A percentile compares a stretch with the other conserved stretches of the same genome.
Conservation (phyloP, 1,140 invertebrate species). For the Teleogryllus occipitalis region DNA sequence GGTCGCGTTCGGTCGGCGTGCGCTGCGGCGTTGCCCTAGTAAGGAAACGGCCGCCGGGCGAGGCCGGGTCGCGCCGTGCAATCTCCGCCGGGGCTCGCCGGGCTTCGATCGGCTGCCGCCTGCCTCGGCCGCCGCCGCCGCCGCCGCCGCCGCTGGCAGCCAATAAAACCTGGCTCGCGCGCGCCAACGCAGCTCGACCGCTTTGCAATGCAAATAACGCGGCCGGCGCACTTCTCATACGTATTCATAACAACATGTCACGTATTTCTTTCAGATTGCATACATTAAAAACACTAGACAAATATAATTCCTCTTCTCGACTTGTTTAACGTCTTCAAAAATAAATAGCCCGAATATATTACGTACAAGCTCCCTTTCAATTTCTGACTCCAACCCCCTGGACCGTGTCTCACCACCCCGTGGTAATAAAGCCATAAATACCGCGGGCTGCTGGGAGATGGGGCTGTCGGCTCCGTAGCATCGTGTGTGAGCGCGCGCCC, state of each 20-base stretch:
- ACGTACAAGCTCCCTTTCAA: neutral
- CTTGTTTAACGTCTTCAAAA: constrained; percentile 5
- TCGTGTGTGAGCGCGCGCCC: too few species aligned
- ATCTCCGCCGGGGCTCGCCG: too few species aligned
- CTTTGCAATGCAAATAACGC: neutral
- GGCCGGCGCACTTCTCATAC: neutral
- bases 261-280: neutral
- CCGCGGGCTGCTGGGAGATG: neutral
- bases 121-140: too few species aligned
- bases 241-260: neutral
- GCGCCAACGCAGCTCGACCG: too few species aligned
- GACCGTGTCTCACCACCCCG: neutral
- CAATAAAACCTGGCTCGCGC: too few species aligned
- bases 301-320: neutral
- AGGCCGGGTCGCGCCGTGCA: too few species aligned
- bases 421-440: constrained; percentile 1
- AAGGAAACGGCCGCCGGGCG: too few species aligned
- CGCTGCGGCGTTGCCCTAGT: too few species aligned
- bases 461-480: neutral
- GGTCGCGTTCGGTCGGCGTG: too few species aligned
- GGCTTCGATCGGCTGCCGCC: too few species aligned
- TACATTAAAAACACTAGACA: constrained; percentile 1
- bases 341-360: constrained; percentile 1
- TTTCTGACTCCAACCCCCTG: neutral
- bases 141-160: too few species aligned